Evolutionary conservation across 2,797 vertebrate species (phyloP), one percentile per base, ranked within the genome.

Genomic region (Catamblyrhynchus diadema): DNA sequence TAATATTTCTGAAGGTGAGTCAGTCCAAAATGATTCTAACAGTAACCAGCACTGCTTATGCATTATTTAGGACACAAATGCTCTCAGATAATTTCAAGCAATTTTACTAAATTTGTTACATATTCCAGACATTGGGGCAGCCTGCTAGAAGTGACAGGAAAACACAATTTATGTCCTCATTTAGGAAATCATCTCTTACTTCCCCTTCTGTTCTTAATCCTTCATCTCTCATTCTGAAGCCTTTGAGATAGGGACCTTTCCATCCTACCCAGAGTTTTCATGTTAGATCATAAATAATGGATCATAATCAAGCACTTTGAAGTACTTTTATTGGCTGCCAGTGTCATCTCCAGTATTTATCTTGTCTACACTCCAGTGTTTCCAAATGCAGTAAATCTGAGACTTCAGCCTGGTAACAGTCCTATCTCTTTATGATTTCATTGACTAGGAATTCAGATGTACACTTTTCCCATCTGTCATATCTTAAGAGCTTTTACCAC

Each of bases 31-130:
- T 60, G 0, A 84, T 80, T 50, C 66, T 64, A 90, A 16, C 23
- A 53, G 41, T 28, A 56, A 67, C 35, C 41, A 60, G 22, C 42
- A 20, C 16, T 80, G 17, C 24, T 88, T 80, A 20, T 88, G 23
- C 44, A 86, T 95, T 94, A 81, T 90, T 95, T 80, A 85, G 48
- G 37, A 27, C 74, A 71, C n/a, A 95, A 33, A 92, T 86, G 50
- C 27, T 59, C 50, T 83, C 61, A 72, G 35, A 79, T 74, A 8
- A 93, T 83, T 93, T 93, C 35, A 54, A 32, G 66, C 35, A 28
- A 73, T 88, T 88, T 64, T 82, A 57, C 74, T 86, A 33, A 84
- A 81, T 50, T 59, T 60, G 35, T 73, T 77, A n/a, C 19, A 32
- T 72, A 50, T 81, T 86, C 50, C 64, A 70, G 37, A 67, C 5